These are phyloP conservation scores for Otus sunia DNA, from an alignment of 2,113 vertebrate genomes.

Conservation along the genomic window DNA sequence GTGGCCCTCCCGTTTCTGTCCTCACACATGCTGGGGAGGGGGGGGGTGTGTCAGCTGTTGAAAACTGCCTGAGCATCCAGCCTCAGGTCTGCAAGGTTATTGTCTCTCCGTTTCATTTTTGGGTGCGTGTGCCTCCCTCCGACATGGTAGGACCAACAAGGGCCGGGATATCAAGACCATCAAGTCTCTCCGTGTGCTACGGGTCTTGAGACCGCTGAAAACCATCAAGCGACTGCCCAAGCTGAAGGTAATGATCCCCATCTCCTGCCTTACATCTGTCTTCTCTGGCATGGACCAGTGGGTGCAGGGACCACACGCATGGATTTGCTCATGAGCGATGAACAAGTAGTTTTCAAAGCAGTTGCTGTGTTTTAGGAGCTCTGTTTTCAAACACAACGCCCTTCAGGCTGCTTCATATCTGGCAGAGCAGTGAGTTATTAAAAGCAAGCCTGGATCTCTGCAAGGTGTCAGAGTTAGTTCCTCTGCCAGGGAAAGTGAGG, in stretches of 20 bases:
- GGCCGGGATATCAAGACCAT: slow-evolving; percentile 98
- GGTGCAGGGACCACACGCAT: accelerated
- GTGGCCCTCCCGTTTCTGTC: background rate
- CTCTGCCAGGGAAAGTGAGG: background rate
- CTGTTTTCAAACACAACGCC: accelerated
- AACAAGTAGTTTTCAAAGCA: background rate
- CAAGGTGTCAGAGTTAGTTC: background rate
- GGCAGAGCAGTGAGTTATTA: background rate
- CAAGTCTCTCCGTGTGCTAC: slow-evolving; percentile 93
- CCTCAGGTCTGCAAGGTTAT: background rate
- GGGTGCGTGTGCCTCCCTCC: background rate
- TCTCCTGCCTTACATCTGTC: background rate
- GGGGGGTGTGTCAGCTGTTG: background rate
- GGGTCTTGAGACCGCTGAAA: slow-evolving; percentile 94
- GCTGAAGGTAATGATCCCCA: slow-evolving; percentile 83
- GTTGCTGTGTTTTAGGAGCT: background rate
- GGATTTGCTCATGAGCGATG: accelerated
- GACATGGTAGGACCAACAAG: slow-evolving; percentile 85
- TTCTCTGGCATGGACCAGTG: background rate
- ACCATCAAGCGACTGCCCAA: slow-evolving; percentile 99
- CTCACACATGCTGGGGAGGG: background rate
- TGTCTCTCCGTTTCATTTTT: slow-evolving; percentile 8
- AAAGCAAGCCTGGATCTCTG: background rate
- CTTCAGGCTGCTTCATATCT: background rate
- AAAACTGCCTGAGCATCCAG: background rate